Evolutionary conservation across 2,113 vertebrate species (phyloP).

Genomic region (Zosterops lateralis): DNA sequence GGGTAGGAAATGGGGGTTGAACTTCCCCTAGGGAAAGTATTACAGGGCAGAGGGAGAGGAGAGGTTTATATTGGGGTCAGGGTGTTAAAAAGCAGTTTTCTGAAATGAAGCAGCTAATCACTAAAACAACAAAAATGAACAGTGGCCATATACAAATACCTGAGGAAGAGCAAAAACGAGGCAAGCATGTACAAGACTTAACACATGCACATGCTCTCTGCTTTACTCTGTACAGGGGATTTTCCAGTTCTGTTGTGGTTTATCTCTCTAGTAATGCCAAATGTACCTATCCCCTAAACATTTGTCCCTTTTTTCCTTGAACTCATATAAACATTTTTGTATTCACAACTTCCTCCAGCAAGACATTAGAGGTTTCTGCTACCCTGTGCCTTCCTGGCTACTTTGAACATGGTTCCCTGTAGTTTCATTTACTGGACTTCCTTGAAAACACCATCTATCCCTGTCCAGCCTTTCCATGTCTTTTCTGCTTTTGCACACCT

Average conservation of each 20-base stretch:
- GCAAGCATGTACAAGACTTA: not conserved
- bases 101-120: not conserved
- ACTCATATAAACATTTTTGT: not conserved
- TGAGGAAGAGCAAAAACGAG: not conserved
- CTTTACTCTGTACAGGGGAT: too few species aligned
- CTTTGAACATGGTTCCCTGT: not conserved
- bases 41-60: not conserved
- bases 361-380: not conserved
- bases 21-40: not conserved
- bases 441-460: not conserved
- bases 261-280: not conserved
- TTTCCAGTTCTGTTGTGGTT: not conserved
- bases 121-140: not conserved
- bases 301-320: not conserved
- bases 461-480: not conserved
- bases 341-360: not conserved
- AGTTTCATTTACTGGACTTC: not conserved
- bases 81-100: not conserved
- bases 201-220: rapidly evolving
- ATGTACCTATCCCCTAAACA: not conserved
- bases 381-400: not conserved
- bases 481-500: not conserved
- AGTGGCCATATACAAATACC: not conserved
- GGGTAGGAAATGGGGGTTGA: not conserved
- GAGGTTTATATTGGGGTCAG: rapidly evolving